Percentiles rank a stretch among this genome's conserved stretches.
Evolutionary conservation across 1,140 invertebrate genomes (phyloP).

Genomic region (Leucophenga varia): DNA sequence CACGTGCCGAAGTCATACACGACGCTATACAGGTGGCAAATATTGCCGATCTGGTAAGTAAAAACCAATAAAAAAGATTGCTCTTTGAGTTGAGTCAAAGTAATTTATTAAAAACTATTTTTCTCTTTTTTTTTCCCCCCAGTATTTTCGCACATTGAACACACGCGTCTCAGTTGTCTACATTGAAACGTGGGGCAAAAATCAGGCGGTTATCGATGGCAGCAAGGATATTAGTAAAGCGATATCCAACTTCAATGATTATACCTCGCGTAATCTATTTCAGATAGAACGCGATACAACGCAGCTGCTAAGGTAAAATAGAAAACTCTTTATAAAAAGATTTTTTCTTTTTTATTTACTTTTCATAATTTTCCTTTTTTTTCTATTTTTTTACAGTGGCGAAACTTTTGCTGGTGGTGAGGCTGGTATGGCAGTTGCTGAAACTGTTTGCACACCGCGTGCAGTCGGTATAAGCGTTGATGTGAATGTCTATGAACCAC

Average conservation of each 20-base stretch:
- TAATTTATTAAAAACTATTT: neutral
- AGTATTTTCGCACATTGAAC: slow-evolving; percentile 92
- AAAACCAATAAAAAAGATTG: too few relatives aligned
- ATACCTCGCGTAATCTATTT: slow-evolving; percentile 79
- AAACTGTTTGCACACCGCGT: slow-evolving; percentile 86
- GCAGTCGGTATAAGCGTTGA: slow-evolving; percentile 91
- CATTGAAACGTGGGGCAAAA: slow-evolving; percentile 92
- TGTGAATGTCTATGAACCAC: slow-evolving; percentile 89
- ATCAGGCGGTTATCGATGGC: slow-evolving; percentile 78
- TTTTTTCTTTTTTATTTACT: neutral
- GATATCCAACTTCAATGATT: slow-evolving; percentile 87
- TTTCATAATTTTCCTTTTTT: slow-evolving; percentile 4
- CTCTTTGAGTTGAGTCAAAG: neutral
- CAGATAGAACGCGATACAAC: slow-evolving; percentile 85
- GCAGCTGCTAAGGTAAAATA: slow-evolving; percentile 82
- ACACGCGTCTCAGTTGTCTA: slow-evolving; percentile 92
- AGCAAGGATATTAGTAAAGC: slow-evolving; percentile 83
- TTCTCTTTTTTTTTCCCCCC: slow-evolving; percentile 48
- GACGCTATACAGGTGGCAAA: slow-evolving; percentile 96
- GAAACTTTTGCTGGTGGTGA: slow-evolving; percentile 79
- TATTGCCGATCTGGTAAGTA: slow-evolving; percentile 90
- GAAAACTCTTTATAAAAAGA: slow-evolving; percentile 2
- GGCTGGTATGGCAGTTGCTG: slow-evolving; percentile 88
- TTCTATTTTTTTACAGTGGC: slow-evolving; percentile 65
- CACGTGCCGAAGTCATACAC: slow-evolving; percentile 84